phyloP scores from a whole-genome alignment of 2,888 invertebrate species.

The Campoplex capitator region DNA sequence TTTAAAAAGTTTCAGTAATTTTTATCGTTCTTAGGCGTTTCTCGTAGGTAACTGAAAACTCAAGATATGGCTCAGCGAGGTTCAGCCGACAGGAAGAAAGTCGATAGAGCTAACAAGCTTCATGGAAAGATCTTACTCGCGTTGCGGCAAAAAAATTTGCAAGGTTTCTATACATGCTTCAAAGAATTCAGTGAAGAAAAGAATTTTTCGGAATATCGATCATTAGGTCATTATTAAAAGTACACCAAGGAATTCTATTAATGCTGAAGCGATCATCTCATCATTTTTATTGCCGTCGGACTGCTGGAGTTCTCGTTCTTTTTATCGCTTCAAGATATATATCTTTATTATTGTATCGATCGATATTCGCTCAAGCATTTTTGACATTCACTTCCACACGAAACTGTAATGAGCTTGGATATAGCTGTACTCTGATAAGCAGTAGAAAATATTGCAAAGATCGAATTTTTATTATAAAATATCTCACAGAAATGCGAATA shows the following conservation, averaged over 20 bases:
- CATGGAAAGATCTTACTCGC: constrained; percentile 24
- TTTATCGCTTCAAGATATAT: too few species aligned
- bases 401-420: too few species aligned
- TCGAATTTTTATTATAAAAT: neutral
- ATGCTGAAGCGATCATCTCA: too few species aligned
- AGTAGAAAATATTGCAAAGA: too few species aligned
- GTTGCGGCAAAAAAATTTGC: constrained; percentile 24
- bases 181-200: neutral
- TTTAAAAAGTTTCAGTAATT: neutral
- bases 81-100: constrained; percentile 13
- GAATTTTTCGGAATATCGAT: neutral
- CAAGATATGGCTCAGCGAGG: constrained; percentile 18
- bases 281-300: too few species aligned
- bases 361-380: too few species aligned
- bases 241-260: neutral
- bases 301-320: too few species aligned
- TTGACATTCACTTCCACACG: too few species aligned
- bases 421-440: too few species aligned
- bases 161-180: neutral
- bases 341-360: too few species aligned
- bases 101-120: constrained; percentile 45
- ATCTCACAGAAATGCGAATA: neutral
- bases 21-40: neutral
- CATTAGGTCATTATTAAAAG: neutral
- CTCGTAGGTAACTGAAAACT: neutral